Evolutionary conservation across 2,888 invertebrate species (phyloP), one percentile per base, ranked within the genome.

Genomic region (Lacanobia wlatinum): DNA sequence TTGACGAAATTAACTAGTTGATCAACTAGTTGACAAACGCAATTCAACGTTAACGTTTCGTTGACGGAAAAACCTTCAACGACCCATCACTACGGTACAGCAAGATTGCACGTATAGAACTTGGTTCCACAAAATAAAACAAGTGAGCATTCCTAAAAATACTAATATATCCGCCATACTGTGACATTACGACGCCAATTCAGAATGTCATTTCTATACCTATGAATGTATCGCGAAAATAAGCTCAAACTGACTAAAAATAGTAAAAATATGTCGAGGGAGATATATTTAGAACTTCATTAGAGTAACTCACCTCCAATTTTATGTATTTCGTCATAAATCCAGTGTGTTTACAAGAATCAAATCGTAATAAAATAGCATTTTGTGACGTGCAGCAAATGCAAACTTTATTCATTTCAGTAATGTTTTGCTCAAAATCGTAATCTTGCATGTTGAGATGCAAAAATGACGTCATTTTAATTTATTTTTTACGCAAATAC

Each of bases 321-420:
- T 90, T 87, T 23, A 85, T 76, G 67, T 86, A 83, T 83, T 84
- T 81, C 55, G 87, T 82, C 40, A 94, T 83, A 85, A 92, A 87
- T 16, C 69, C 71, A 2, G 83, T 80, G 78, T 94, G 94, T 84
- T 89, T 88, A 85, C 94, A 94, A 21, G 84, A 88, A 60, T 72
- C 18, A 2, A 93, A 70, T 12, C 81, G 84, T 1, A 93, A 67
- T 53, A 92, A 86, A 23, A 82, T 50, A 8, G 56, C 76, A 58
- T 87, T 86, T 89, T 88, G 79, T 1, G 80, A 55, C 18, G 91
- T 84, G 82, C 94, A 94, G 76, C 92, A 91, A 21, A 91, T 68
- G 65, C 94, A 94, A 10, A 78, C 38, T 58, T 66, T 77, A 46
- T 65, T 80, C 1, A 50, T 50, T 38, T 70, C 50, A 3, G 46